Evolutionary conservation across 2,888 invertebrate species (phyloP).

Genomic region (Litoditis marina): DNA sequence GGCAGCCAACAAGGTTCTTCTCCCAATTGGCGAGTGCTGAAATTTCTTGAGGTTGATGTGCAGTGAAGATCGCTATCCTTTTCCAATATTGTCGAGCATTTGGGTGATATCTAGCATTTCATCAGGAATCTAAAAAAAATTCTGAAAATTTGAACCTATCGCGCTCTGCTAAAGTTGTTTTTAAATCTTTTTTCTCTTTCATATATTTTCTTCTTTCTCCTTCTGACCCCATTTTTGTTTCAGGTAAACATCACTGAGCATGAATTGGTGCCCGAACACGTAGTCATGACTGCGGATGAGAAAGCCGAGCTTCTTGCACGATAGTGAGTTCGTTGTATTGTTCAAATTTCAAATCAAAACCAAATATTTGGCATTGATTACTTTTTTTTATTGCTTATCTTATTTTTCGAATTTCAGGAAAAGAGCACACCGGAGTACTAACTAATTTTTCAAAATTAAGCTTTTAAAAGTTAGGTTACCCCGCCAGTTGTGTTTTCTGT

Average conservation of each 20-base stretch:
- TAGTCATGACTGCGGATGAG: conserved; percentile 94
- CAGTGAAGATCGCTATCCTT: no score
- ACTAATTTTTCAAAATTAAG: conserved; percentile 6
- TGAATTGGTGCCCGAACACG: conserved; percentile 91
- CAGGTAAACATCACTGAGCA: conserved; percentile 57
- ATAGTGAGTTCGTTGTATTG: conserved; percentile 72
- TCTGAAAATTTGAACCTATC: no score
- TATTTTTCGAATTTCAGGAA: background rate
- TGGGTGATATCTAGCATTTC: no score
- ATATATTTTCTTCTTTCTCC: background rate
- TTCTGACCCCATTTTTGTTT: no score
- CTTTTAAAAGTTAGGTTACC: background rate
- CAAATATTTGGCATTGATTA: conserved; percentile 10
- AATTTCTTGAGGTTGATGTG: no score
- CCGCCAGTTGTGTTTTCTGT: no score
- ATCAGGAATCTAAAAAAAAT: no score
- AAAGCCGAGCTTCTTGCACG: conserved; percentile 89
- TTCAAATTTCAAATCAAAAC: no score
- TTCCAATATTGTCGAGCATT: no score
- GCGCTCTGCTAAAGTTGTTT: no score
- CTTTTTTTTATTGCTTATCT: conserved; percentile 2
- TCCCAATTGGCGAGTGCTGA: no score
- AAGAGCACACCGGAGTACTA: background rate
- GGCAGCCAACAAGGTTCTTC: no score
- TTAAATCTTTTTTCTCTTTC: background rate